phyloP scores from a whole-genome alignment of 2,113 vertebrate genomes.

The Aegotheles bennettii region DNA sequence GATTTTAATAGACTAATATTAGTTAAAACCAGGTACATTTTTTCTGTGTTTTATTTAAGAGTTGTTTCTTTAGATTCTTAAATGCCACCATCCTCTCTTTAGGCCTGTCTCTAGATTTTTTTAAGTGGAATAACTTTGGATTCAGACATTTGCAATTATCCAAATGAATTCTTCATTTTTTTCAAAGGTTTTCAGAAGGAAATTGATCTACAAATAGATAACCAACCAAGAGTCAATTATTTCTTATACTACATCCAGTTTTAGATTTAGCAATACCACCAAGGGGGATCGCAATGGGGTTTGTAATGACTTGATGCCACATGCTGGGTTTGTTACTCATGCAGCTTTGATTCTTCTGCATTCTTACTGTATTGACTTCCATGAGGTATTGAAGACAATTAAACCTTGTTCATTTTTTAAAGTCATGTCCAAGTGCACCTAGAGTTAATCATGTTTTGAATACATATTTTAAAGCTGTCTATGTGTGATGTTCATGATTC shows the following conservation, averaged over 20 bases:
- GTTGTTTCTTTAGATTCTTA: background rate
- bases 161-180: background rate
- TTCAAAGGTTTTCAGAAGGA: constrained; percentile 19
- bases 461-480: background rate
- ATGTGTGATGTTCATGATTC: background rate
- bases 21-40: background rate
- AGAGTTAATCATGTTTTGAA: background rate
- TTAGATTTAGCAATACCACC: constrained; percentile 10
- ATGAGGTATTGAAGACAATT: background rate
- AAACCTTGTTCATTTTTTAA: background rate
- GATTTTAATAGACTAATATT: background rate
- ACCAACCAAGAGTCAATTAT: constrained; percentile 26
- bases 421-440: background rate
- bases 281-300: constrained; percentile 36
- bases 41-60: background rate
- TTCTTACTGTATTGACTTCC: constrained; percentile 29
- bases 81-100: background rate
- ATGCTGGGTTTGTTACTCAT: constrained; percentile 14
- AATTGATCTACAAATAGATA: constrained; percentile 32
- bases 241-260: constrained; percentile 49
- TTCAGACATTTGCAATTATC: background rate
- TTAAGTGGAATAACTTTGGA: background rate
- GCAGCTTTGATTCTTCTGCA: constrained; percentile 46
- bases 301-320: constrained; percentile 50
- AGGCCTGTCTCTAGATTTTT: background rate